Evolutionary conservation across 92 coral and sea anemone species (phyloP), one percentile per base, ranked within the genome.

Genomic region (Epizoanthus ramosus): DNA sequence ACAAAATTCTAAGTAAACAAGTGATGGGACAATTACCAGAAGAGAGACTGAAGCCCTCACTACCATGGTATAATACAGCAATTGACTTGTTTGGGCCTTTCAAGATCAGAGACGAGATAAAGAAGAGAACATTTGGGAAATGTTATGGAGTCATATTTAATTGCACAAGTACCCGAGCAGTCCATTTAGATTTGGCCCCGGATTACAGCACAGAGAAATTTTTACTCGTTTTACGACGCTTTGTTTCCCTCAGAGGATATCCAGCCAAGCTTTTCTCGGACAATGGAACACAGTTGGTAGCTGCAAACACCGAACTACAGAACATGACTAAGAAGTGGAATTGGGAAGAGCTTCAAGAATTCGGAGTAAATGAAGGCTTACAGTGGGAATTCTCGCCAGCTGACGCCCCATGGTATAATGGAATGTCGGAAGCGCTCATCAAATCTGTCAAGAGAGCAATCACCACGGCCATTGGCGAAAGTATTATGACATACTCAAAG

Each of bases 391-490:
- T 37, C 4, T 1, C 43, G 6, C 4, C 43, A 37, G 43, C 43
- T 3, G 43, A 37, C 57, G 88, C 88, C 18, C 92, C 87, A 0
- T 87, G 91, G 88, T 64, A 87, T n/a, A 83, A 83, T 66, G 91
- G 91, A 2, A 18, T 61, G 6, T 71, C 86, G 0, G 86, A 88
- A 60, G 74, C 89, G 16, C 66, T 88, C 5, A 79, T 85, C 3
- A 89, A 85, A 50, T 47, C 91, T 4, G 91, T 77, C 7, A 88
- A 88, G n/a, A n/a, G n/a, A n/a, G n/a, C n/a, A n/a, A n/a, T n/a
- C n/a, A n/a, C n/a, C n/a, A n/a, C n/a, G n/a, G n/a, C n/a, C n/a
- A n/a, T n/a, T n/a, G n/a, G n/a, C n/a, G n/a, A n/a, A n/a, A n/a
- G n/a, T n/a, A n/a, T n/a, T n/a, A n/a, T n/a, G n/a, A n/a, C n/a